phyloP scores from a whole-genome alignment of 2,797 vertebrate genomes.

The Apogon talboti region DNA sequence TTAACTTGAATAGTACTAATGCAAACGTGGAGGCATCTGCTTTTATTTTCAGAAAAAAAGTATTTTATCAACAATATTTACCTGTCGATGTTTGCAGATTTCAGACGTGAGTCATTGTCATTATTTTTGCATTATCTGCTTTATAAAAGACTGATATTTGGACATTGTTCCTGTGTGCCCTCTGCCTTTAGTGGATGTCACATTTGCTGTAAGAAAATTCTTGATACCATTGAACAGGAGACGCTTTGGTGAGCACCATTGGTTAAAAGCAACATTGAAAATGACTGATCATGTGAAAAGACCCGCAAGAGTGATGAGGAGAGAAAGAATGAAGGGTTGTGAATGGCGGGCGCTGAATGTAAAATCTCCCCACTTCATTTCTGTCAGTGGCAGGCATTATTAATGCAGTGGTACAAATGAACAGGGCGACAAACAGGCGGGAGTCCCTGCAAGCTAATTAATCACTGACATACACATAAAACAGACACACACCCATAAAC shows the following conservation, averaged over 20 bases:
- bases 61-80: background rate
- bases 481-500: slow-evolving; percentile 12
- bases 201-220: background rate
- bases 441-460: slow-evolving; percentile 67
- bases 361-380: slow-evolving; percentile 39
- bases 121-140: background rate
- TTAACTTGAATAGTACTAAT: too few relatives aligned
- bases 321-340: background rate
- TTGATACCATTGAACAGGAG: background rate
- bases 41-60: too few relatives aligned
- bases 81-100: background rate
- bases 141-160: background rate
- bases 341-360: slow-evolving; percentile 27
- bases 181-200: background rate
- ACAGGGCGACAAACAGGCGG: slow-evolving; percentile 59
- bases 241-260: background rate
- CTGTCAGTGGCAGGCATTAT: slow-evolving; percentile 56
- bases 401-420: slow-evolving; percentile 70
- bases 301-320: background rate
- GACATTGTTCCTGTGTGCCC: background rate
- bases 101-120: background rate
- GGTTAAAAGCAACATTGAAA: background rate
- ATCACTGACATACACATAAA: slow-evolving; percentile 67
- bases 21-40: too few relatives aligned
- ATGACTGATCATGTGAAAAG: slow-evolving; percentile 1